Conservation (phyloP, 1,140 invertebrate species). For the Luehdorfia chinensis region DNA sequence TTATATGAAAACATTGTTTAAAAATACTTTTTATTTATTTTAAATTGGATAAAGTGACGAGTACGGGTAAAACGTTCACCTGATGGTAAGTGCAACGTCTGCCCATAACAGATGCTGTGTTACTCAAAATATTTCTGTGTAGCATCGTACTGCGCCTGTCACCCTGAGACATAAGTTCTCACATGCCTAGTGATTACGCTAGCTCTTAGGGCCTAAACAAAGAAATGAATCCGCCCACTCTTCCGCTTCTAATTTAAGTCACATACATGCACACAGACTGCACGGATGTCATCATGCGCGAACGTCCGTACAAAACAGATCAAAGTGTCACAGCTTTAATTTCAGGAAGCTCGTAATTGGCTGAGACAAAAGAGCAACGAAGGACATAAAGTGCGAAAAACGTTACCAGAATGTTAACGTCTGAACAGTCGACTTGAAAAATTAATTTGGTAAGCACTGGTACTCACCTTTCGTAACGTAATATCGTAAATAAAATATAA, state of each 20-base stretch:
- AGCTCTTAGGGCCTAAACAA: neutral
- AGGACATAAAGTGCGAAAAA: slow-evolving; percentile 29
- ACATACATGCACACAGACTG: slow-evolving; percentile 4
- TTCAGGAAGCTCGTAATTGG: slow-evolving; percentile 25
- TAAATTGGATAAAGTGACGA: neutral
- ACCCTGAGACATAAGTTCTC: no score
- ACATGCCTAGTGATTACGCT: no score
- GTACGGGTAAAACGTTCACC: no score
- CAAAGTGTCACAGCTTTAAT: slow-evolving; percentile 42
- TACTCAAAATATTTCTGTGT: no score
- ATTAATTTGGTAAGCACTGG: neutral
- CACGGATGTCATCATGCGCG: slow-evolving; percentile 40
- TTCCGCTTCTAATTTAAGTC: neutral
- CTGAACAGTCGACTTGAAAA: no score
- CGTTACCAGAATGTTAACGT: slow-evolving; percentile 18
- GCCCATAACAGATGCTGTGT: no score
- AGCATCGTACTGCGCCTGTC: no score
- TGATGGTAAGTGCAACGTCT: no score
- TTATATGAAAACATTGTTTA: no score
- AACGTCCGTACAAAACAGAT: slow-evolving; percentile 47
- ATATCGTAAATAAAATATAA: neutral
- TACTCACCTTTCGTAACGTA: neutral
- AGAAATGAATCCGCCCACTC: neutral
- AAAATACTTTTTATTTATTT: neutral
- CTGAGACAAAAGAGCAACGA: slow-evolving; percentile 30